These are phyloP conservation scores for Sarotherodon lohbergeri DNA, from an alignment of 2,113 vertebrate species.

Conservation along the genomic window DNA sequence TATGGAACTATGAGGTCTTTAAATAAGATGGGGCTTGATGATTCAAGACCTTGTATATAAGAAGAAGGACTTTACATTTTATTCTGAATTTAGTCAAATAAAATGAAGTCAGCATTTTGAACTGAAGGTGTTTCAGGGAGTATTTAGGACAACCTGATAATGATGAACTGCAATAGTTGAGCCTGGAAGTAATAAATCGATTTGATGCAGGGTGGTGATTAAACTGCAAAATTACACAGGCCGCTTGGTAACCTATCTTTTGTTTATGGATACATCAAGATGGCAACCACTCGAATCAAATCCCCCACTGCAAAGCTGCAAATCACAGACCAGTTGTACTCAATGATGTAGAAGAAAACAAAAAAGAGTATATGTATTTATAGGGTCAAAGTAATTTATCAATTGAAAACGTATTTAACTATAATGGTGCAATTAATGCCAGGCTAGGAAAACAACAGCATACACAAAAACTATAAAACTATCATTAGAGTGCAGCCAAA, in stretches of 20 bases:
- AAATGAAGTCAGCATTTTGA: neutral
- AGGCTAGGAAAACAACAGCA: neutral
- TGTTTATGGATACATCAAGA: neutral
- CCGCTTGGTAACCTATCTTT: neutral
- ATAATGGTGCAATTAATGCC: neutral
- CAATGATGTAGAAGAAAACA: neutral
- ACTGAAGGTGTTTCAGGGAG: neutral
- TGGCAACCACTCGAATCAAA: neutral
- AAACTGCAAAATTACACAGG: neutral
- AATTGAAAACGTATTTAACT: fast-evolving
- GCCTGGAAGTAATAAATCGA: neutral
- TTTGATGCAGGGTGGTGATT: neutral
- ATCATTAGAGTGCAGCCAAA: neutral
- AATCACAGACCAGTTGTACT: neutral
- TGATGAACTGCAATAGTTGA: neutral
- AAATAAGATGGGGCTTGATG: neutral
- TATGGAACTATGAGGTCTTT: neutral
- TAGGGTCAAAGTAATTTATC: neutral
- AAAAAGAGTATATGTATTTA: neutral
- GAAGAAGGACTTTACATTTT: neutral
- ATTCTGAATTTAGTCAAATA: neutral
- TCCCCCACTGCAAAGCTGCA: neutral
- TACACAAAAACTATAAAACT: neutral
- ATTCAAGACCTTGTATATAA: neutral
- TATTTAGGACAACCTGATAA: neutral